Percentiles rank a stretch among this genome's conserved stretches.
These are phyloP conservation scores for Macroglossus sobrinus DNA, from an alignment of 2,113 vertebrate genomes.

Conservation along the genomic window DNA sequence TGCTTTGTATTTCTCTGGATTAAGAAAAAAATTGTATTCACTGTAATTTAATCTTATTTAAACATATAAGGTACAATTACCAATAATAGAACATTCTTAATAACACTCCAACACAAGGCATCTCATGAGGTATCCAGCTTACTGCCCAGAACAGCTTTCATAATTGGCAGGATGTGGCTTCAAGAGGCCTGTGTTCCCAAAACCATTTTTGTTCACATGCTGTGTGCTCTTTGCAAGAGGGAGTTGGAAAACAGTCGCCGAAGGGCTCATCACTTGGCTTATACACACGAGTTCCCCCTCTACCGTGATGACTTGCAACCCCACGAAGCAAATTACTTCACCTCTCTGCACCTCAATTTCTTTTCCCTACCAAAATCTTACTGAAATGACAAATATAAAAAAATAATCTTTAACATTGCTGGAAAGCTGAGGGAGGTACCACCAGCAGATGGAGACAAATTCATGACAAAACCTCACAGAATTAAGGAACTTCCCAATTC, in stretches of 20 bases:
- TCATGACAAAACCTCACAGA: background rate
- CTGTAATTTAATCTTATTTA: background rate
- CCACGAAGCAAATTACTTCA: background rate
- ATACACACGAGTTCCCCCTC: background rate
- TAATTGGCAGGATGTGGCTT: background rate
- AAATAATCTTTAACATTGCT: background rate
- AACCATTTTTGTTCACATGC: background rate
- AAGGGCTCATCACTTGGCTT: background rate
- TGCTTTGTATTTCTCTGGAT: background rate
- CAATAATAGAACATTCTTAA: background rate
- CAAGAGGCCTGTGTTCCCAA: background rate
- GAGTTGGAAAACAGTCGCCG: background rate
- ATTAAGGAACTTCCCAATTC: background rate
- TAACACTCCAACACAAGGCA: background rate
- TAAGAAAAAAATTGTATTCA: background rate
- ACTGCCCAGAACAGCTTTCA: background rate
- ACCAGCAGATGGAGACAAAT: background rate
- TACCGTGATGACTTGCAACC: background rate
- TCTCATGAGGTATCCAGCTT: background rate
- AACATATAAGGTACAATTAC: background rate
- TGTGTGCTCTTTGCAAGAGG: background rate
- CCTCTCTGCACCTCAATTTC: background rate
- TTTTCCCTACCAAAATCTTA: background rate
- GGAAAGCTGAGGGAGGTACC: background rate
- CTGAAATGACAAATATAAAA: background rate